Percentiles rank a stretch among this genome's conserved stretches.
These are phyloP conservation scores for Operophtera brumata DNA, from an alignment of 2,888 invertebrate species.

Conservation along the genomic window DNA sequence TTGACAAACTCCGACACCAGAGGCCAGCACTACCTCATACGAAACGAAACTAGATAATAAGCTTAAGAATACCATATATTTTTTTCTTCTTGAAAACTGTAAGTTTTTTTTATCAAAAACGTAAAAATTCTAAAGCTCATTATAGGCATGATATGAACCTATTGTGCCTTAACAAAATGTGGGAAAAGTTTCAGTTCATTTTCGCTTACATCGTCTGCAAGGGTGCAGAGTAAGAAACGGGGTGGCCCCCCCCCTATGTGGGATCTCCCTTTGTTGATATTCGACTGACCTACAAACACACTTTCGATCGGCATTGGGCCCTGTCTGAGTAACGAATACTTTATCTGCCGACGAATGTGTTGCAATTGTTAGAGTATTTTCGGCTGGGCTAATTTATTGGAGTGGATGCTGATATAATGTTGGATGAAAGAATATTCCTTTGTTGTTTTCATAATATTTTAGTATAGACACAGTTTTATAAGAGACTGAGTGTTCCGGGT, in stretches of 20 bases:
- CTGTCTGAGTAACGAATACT: constrained; percentile 30
- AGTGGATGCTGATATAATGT: background rate
- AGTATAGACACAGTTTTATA: no score
- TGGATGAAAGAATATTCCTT: background rate
- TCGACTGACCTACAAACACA: constrained; percentile 75
- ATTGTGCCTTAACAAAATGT: constrained; percentile 11
- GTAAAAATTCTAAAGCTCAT: no score
- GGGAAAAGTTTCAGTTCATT: constrained; percentile 17
- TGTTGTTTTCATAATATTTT: background rate
- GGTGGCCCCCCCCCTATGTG: constrained; percentile 40
- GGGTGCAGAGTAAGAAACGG: constrained; percentile 36
- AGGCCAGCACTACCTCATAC: no score
- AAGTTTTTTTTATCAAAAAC: no score
- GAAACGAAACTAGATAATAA: no score
- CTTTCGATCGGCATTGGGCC: constrained; percentile 42
- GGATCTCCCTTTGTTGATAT: constrained; percentile 63
- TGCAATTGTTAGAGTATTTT: constrained; percentile 21
- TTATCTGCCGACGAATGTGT: constrained; percentile 25
- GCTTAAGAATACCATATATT: no score
- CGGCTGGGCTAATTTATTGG: constrained; percentile 4
- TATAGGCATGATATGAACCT: no score
- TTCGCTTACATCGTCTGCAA: constrained; percentile 22
- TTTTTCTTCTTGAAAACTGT: no score
- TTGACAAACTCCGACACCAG: no score
- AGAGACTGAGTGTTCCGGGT: no score